phyloP scores from a whole-genome alignment of 2,888 invertebrate genomes.

The Stegana nigrithorax region DNA sequence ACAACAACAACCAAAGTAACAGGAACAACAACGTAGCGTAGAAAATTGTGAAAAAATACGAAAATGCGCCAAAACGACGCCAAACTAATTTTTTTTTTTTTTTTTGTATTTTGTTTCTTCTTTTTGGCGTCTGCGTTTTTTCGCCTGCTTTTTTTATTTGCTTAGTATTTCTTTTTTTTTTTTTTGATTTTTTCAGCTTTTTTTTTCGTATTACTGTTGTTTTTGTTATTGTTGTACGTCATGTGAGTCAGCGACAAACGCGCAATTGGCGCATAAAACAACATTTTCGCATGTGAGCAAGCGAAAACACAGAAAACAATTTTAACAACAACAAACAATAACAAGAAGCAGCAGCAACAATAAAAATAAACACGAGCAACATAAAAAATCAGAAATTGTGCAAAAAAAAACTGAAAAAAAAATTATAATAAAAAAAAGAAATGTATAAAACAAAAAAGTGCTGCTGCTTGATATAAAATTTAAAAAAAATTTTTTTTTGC shows the following conservation, averaged over 20 bases:
- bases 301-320: background rate
- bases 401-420: background rate
- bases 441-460: too few species aligned
- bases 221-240: slow-evolving; percentile 47
- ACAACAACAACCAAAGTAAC: background rate
- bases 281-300: background rate
- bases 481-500: too few species aligned
- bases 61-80: slow-evolving; percentile 49
- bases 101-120: background rate
- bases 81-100: slow-evolving; percentile 12
- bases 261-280: slow-evolving; percentile 45
- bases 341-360: background rate
- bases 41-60: background rate
- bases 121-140: background rate
- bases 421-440: background rate
- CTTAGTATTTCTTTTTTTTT: background rate
- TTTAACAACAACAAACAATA: background rate
- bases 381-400: background rate
- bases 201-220: background rate
- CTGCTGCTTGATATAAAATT: too few species aligned
- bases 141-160: background rate
- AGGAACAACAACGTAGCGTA: background rate
- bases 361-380: background rate
- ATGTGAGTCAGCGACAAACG: slow-evolving; percentile 53
- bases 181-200: background rate